phyloP scores from a whole-genome alignment of 2,113 vertebrate genomes.

The Solea senegalensis region DNA sequence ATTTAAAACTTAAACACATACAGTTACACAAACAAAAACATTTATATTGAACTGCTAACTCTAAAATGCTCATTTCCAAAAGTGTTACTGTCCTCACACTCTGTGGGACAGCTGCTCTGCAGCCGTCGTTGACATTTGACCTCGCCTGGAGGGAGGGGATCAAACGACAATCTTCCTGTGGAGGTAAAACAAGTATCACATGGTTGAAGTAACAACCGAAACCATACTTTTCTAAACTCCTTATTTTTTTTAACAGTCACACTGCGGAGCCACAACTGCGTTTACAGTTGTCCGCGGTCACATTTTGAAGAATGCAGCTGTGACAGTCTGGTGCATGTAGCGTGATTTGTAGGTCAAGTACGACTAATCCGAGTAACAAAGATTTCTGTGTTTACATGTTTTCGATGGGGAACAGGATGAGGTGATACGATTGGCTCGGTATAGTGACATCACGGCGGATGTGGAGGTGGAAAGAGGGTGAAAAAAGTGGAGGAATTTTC shows the following conservation, averaged over 20 bases:
- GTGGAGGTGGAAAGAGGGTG: conserved; percentile 32
- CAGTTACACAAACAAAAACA: too few relatives aligned
- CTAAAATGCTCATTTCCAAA: too few relatives aligned
- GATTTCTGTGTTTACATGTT: conserved; percentile 31
- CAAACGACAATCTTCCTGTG: neutral
- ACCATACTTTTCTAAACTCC: neutral
- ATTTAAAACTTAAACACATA: too few relatives aligned
- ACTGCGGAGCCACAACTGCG: conserved; percentile 19
- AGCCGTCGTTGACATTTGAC: conserved; percentile 15
- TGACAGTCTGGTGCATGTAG: conserved; percentile 24
- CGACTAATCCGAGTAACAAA: conserved; percentile 5
- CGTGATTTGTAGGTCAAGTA: conserved; percentile 34
- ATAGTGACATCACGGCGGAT: conserved; percentile 35
- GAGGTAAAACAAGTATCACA: conserved; percentile 35
- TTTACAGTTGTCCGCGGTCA: conserved; percentile 10
- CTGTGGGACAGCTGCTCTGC: too few relatives aligned
- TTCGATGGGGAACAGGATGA: conserved; percentile 6
- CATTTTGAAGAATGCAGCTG: conserved; percentile 17
- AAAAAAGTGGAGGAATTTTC: conserved; percentile 30
- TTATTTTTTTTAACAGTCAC: conserved; percentile 10
- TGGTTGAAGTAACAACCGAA: conserved; percentile 36
- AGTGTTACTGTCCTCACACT: too few relatives aligned
- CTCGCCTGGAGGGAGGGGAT: neutral
- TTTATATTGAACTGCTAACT: too few relatives aligned
- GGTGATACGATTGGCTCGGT: neutral